These are phyloP conservation scores for Hypolimnas misippus DNA, from an alignment of 2,888 invertebrate species.

Conservation along the genomic window DNA sequence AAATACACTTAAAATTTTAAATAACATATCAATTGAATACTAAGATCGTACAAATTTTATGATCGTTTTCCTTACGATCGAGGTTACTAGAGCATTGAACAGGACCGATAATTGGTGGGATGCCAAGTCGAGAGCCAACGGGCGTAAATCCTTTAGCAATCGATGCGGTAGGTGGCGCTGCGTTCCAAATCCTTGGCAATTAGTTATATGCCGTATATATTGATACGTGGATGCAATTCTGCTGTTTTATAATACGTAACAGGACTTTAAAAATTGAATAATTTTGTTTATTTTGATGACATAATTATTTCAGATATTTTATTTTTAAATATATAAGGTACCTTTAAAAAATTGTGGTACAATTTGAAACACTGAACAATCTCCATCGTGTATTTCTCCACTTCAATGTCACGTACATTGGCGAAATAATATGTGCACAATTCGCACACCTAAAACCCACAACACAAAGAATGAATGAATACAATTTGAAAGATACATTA, in stretches of 20 bases:
- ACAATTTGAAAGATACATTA: too few relatives aligned
- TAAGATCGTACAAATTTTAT: conserved; percentile 1
- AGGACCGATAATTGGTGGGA: conserved; percentile 28
- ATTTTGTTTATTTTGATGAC: too few relatives aligned
- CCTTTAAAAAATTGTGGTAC: too few relatives aligned
- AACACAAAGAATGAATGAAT: too few relatives aligned
- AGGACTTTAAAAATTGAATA: too few relatives aligned
- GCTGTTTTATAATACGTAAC: neutral
- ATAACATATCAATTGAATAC: neutral
- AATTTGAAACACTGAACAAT: too few relatives aligned
- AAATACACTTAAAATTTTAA: conserved; percentile 10
- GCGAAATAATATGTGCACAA: too few relatives aligned
- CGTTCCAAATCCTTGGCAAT: conserved; percentile 10
- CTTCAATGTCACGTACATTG: too few relatives aligned
- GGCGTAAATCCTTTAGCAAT: conserved; percentile 11
- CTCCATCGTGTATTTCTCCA: too few relatives aligned
- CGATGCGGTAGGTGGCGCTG: conserved; percentile 9
- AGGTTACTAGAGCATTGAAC: conserved; percentile 21
- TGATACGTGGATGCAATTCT: neutral
- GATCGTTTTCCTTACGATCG: conserved; percentile 10
- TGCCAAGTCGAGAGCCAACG: conserved; percentile 28
- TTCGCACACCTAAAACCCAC: too few relatives aligned
- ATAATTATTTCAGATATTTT: too few relatives aligned
- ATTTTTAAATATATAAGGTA: too few relatives aligned
- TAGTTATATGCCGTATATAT: neutral